Percentiles rank a stretch among this genome's conserved stretches.
phyloP scores from a whole-genome alignment of 2,113 vertebrate genomes.

The Syngnathus typhle region DNA sequence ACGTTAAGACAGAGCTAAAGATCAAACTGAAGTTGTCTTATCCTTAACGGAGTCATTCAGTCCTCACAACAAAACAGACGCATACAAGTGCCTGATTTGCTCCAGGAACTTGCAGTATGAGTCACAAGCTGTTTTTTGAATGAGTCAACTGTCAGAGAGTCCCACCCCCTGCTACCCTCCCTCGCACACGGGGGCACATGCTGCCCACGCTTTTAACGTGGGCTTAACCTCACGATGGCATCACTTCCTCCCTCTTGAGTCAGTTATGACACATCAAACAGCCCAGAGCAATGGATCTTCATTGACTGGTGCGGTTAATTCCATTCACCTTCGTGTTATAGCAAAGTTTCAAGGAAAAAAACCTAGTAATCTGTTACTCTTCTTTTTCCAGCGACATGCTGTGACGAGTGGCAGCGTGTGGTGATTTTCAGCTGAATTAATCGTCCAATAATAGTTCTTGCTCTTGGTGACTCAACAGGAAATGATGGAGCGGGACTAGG shows the following conservation, averaged over 20 bases:
- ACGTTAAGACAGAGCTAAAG: background rate
- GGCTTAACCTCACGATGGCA: constrained; percentile 42
- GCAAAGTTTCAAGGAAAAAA: background rate
- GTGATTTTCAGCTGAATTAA: constrained; percentile 21
- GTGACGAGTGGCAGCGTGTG: constrained; percentile 11
- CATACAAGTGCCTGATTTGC: constrained; percentile 21
- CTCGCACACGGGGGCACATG: constrained; percentile 27
- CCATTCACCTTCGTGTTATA: background rate
- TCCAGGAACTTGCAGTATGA: constrained; percentile 53
- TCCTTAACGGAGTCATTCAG: constrained; percentile 1
- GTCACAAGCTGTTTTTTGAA: constrained; percentile 58
- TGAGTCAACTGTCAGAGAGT: constrained; percentile 53
- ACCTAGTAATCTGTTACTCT: background rate
- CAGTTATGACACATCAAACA: constrained; percentile 13
- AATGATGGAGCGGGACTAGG: constrained; percentile 48
- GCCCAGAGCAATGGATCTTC: constrained; percentile 1
- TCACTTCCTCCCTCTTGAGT: constrained; percentile 47
- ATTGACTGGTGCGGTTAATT: background rate
- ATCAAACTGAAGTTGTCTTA: background rate
- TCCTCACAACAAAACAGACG: constrained; percentile 10
- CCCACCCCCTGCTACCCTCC: constrained; percentile 18
- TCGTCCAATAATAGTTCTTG: constrained; percentile 26
- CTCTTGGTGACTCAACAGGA: constrained; percentile 66
- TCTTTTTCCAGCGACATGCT: constrained; percentile 5
- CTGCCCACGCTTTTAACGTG: constrained; percentile 25